Evolutionary conservation across 30 jellyfish, hydroid and myxozoan genomes (phyloP).

Genomic region (Hydractinia symbiolongicarpus): DNA sequence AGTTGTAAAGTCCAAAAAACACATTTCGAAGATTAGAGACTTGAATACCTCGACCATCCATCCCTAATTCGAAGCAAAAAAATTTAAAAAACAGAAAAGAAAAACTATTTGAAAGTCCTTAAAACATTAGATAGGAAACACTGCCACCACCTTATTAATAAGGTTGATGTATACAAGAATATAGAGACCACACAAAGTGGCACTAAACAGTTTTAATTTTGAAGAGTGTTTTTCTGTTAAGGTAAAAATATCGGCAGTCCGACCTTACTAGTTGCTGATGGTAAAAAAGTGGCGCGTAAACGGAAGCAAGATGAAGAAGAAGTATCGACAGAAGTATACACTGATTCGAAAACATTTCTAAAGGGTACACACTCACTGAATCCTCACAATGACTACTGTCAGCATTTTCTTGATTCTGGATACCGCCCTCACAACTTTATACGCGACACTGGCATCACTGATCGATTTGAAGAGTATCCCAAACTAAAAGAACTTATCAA

Average conservation of each 20-base stretch:
- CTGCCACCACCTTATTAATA: no score
- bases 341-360: constrained; percentile 80
- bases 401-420: constrained; percentile 81
- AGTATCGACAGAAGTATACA: constrained; percentile 34
- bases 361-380: constrained; percentile 83
- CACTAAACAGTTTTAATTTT: no score
- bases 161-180: no score
- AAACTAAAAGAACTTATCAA: constrained; percentile 81
- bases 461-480: constrained; percentile 87
- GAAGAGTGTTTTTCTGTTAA: background rate
- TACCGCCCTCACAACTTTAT: constrained; percentile 90
- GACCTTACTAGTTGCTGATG: constrained; percentile 6
- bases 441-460: constrained; percentile 85
- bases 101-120: no score
- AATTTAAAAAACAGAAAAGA: no score
- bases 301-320: background rate
- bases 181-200: no score
- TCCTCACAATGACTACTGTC: constrained; percentile 95
- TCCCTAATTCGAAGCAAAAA: no score
- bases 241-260: background rate
- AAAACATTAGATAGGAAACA: no score
- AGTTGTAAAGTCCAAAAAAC: no score
- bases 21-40: no score
- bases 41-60: no score
- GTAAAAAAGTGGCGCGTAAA: background rate